Evolutionary conservation across 1,140 invertebrate species (phyloP), one percentile per base, ranked within the genome.

Genomic region (Drosophila burlai): DNA sequence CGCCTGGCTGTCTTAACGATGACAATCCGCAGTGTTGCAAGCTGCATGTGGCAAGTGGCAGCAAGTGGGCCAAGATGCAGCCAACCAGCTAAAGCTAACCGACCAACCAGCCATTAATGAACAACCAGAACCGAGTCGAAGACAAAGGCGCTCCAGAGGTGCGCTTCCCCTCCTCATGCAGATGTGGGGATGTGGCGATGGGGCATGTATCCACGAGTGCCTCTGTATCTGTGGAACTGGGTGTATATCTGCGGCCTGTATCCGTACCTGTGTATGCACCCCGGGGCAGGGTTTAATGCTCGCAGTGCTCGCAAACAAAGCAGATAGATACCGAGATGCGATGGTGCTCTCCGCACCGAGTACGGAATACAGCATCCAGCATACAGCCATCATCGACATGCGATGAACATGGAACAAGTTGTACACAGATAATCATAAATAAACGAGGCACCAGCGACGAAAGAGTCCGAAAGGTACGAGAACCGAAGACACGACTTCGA

Each of bases 351-450:
- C 54, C 42, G 47, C 71, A 46, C 81, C 21, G 60, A 75, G 24
- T 43, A 61, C 62, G 24, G 38, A 26, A 65, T 34, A 43, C 57
- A 26, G 62, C 38, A 68, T 67, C 26, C 77, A 77, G 52, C 55
- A 76, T 26, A 71, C 84, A 63, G 75, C 85, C 85, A 89, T 85
- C 85, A 90, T 83, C 85, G 81, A 90, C 85, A 89, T 89, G 86
- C 85, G 85, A 90, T 85, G 81, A 89, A 89, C 85, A 90, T 73
- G 82, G 89, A 89, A 89, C 85, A 89, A 89, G 85, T 89, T 89
- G 85, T 89, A 89, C 85, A 89, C 78, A 89, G 85, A 89, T 89
- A 89, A 89, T 89, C 85, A 90, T 90, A 89, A 89, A 89, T 89
- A 89, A 89, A 89, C 85, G 85, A 89, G 85, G 79, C 84, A 68